Conservation (phyloP, 2,113 vertebrate genomes). For the Patagioenas fasciata region DNA sequence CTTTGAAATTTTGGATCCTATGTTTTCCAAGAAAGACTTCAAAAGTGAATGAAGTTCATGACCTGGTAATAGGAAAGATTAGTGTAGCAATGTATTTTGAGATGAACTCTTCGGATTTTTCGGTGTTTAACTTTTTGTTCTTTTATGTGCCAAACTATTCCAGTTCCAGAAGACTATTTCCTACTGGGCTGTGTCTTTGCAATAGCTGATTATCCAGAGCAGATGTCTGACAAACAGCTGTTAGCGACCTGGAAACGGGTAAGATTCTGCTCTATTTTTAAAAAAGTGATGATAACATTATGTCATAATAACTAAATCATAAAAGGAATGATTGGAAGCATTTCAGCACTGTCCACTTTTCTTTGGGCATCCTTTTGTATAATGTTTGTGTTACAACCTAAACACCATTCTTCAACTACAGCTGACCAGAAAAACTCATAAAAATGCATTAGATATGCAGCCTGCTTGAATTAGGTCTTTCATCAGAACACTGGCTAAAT, state of each 20-base stretch:
- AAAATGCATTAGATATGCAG: background rate
- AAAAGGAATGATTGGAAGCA: background rate
- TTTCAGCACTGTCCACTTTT: background rate
- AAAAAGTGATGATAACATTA: background rate
- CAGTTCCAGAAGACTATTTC: conserved; percentile 94
- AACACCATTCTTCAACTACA: background rate
- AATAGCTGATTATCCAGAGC: conserved; percentile 95
- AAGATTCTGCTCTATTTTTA: conserved; percentile 45
- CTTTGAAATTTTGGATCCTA: background rate
- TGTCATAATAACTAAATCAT: background rate
- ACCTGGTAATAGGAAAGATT: background rate
- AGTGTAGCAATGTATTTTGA: background rate
- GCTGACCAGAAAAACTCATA: background rate
- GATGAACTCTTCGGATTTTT: background rate
- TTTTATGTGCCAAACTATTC: background rate
- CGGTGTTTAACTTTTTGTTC: background rate
- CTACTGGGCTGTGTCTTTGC: conserved; percentile 93
- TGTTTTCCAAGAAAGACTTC: background rate
- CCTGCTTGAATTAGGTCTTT: background rate
- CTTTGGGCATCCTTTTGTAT: background rate
- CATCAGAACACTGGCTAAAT: background rate
- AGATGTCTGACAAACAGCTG: conserved; percentile 97
- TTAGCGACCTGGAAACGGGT: conserved; percentile 95
- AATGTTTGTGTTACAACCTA: background rate
- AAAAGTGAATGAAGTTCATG: background rate